A percentile compares a stretch with the other conserved stretches of the same genome.
Conservation (phyloP, 1,140 invertebrate genomes). For the Drosophila nigromelanica region DNA sequence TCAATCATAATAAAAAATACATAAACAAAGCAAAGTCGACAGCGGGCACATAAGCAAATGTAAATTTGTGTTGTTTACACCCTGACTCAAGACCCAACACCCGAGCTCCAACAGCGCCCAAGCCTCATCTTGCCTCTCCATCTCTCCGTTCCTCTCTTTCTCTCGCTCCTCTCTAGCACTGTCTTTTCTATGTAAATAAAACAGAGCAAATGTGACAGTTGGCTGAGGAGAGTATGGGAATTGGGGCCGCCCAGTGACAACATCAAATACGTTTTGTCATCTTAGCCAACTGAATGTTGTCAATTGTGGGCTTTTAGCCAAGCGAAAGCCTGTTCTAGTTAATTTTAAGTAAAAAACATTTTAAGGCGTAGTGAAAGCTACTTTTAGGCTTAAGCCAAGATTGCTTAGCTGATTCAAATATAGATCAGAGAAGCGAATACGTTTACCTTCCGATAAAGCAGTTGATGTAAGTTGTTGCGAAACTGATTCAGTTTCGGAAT, state of each 20-base stretch:
- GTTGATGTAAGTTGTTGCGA: too few relatives aligned
- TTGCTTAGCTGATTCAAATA: background rate
- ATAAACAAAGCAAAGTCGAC: constrained; percentile 57
- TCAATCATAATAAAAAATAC: constrained; percentile 61
- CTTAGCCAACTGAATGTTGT: constrained; percentile 36
- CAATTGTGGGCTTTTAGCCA: constrained; percentile 38
- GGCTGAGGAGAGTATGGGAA: constrained; percentile 18
- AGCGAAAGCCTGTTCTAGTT: constrained; percentile 10
- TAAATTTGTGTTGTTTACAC: constrained; percentile 44
- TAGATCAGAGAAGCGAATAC: too few relatives aligned
- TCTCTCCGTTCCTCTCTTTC: too few relatives aligned
- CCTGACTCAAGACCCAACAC: background rate
- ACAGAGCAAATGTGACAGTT: constrained; percentile 51
- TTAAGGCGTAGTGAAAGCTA: background rate
- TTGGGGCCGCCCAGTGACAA: constrained; percentile 32
- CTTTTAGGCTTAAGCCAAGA: background rate
- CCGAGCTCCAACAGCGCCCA: background rate
- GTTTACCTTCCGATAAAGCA: too few relatives aligned
- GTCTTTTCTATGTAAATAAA: constrained; percentile 33
- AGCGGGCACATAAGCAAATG: constrained; percentile 52
- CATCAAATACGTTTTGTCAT: constrained; percentile 48
- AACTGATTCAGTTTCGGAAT: too few relatives aligned
- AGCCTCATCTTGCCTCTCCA: background rate
- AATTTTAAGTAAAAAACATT: constrained; percentile 3
- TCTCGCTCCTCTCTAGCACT: background rate